These are phyloP conservation scores for Aspidiotus destructor DNA, from an alignment of 2,888 invertebrate genomes.

Conservation along the genomic window DNA sequence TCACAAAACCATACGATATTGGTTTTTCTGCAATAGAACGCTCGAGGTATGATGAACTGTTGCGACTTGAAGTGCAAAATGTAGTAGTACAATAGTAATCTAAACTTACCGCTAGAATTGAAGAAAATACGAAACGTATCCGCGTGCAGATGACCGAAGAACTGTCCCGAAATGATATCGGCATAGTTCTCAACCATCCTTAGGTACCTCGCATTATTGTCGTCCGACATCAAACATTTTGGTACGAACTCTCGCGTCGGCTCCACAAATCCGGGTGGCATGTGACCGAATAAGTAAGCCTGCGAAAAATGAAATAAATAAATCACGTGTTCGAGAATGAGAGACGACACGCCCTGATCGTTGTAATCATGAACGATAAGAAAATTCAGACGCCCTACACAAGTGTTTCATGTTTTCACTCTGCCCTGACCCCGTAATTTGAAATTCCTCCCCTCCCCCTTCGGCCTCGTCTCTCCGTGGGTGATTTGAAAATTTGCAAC, in stretches of 20 bases:
- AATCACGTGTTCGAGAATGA: too few relatives aligned
- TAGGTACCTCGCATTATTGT: conserved; percentile 67
- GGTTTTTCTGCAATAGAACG: conserved; percentile 54
- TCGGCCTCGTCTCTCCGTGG: too few relatives aligned
- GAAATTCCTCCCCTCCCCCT: too few relatives aligned
- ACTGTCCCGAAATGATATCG: conserved; percentile 76
- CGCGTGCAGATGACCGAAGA: conserved; percentile 85
- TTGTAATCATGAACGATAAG: too few relatives aligned
- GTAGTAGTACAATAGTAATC: not conserved
- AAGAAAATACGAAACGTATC: conserved; percentile 82
- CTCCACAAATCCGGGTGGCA: conserved; percentile 80
- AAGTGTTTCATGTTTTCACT: too few relatives aligned
- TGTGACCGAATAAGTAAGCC: conserved; percentile 85
- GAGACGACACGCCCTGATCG: too few relatives aligned
- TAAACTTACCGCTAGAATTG: conserved; percentile 57
- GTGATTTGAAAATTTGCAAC: too few relatives aligned
- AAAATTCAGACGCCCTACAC: too few relatives aligned
- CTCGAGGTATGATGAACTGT: not conserved
- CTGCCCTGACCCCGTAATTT: too few relatives aligned
- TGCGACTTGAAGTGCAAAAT: too few relatives aligned
- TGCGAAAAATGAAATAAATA: conserved; percentile 41
- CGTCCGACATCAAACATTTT: conserved; percentile 44
- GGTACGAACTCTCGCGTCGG: conserved; percentile 54
- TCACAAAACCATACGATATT: conserved; percentile 69
- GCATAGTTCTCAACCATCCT: conserved; percentile 64